phyloP scores from a whole-genome alignment of 2,888 invertebrate species.

The Galerucella pusilla region DNA sequence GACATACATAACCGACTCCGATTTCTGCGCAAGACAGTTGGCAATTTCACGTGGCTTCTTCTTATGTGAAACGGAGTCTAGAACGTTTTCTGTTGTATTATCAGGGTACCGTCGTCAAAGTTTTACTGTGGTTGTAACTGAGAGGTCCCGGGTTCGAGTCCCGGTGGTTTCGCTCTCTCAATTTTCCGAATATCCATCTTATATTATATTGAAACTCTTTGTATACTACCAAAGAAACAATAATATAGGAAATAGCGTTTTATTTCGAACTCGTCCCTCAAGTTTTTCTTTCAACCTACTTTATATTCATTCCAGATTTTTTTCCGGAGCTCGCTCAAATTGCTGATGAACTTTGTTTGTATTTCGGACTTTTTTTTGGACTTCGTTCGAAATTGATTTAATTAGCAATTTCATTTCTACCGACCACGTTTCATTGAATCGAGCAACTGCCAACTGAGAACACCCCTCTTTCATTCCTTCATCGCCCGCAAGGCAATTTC shows the following conservation, averaged over 20 bases:
- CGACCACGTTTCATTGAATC: slow-evolving; percentile 31
- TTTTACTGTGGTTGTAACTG: no score
- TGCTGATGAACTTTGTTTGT: slow-evolving; percentile 13
- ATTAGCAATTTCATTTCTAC: slow-evolving; percentile 34
- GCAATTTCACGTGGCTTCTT: no score
- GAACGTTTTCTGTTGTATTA: no score
- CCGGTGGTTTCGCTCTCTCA: no score
- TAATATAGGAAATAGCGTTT: not conserved
- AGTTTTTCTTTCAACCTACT: not conserved
- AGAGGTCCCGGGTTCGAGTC: no score
- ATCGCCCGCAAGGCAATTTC: slow-evolving; percentile 16
- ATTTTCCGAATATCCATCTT: no score
- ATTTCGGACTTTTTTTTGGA: slow-evolving; percentile 23
- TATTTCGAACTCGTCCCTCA: not conserved
- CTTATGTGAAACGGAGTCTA: no score
- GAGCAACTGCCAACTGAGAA: slow-evolving; percentile 17
- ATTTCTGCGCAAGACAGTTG: no score
- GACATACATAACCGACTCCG: no score
- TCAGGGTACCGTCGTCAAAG: no score
- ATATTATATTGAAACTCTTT: no score
- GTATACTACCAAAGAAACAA: no score
- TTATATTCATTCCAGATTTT: slow-evolving; percentile 18
- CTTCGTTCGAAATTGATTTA: slow-evolving; percentile 29
- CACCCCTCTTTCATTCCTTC: slow-evolving; percentile 4
- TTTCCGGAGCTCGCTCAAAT: not conserved